These are phyloP conservation scores for Sympetrum striolatum DNA, from an alignment of 2,888 invertebrate species.

Conservation along the genomic window DNA sequence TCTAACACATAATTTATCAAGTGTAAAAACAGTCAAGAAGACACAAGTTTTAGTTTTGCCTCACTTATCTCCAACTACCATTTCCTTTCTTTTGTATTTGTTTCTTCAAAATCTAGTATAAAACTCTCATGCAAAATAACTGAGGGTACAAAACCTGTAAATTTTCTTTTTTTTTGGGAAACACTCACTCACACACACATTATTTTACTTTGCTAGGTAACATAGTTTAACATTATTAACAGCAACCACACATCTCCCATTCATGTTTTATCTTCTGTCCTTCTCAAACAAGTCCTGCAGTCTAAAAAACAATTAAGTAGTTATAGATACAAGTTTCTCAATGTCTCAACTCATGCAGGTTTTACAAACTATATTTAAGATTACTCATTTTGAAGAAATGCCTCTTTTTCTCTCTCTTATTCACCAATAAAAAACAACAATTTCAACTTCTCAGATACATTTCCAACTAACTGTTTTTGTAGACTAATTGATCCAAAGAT, in stretches of 20 bases:
- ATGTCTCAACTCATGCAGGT: conserved; percentile 23
- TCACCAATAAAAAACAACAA: conserved; percentile 30
- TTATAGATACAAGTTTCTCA: conserved; percentile 31
- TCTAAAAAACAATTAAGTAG: conserved; percentile 38
- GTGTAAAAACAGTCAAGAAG: conserved; percentile 42
- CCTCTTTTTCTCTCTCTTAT: conserved; percentile 38
- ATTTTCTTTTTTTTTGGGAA: conserved; percentile 38
- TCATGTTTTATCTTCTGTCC: conserved; percentile 35
- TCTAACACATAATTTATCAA: conserved; percentile 39
- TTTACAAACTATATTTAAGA: conserved; percentile 26
- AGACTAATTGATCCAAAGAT: conserved; percentile 11
- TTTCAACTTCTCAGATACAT: conserved; percentile 23
- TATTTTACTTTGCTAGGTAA: conserved; percentile 35
- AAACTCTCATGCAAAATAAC: conserved; percentile 44
- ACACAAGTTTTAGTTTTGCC: conserved; percentile 23
- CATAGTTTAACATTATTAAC: conserved; percentile 34
- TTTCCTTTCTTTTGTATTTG: conserved; percentile 40
- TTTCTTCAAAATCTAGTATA: conserved; percentile 44
- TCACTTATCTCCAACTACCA: conserved; percentile 42
- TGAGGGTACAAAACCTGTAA: conserved; percentile 38
- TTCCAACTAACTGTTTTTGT: conserved; percentile 17
- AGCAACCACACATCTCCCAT: conserved; percentile 33
- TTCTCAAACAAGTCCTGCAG: conserved; percentile 33
- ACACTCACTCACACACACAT: conserved; percentile 41
- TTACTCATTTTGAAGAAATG: conserved; percentile 43